Conservation (phyloP, 2,888 invertebrate genomes). For the Tipula vernalis region DNA sequence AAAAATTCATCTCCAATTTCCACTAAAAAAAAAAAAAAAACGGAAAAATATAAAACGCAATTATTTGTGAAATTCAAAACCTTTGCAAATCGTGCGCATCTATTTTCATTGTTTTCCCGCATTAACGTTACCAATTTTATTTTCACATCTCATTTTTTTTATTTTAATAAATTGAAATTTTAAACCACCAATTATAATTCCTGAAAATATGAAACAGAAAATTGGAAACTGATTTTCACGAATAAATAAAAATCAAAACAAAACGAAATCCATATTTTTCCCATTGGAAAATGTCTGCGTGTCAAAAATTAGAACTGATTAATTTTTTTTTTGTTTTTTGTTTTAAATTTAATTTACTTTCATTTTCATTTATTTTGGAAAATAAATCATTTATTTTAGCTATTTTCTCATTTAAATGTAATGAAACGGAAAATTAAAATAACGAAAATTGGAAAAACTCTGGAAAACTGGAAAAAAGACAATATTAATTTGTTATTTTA, state of each 20-base stretch:
- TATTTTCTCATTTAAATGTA: not conserved
- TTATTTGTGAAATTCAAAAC: not conserved
- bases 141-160: not conserved
- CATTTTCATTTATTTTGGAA: not conserved
- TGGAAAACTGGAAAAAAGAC: not conserved
- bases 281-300: not conserved
- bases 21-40: not conserved
- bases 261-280: not conserved
- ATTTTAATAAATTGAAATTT: not conserved
- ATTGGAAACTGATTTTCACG: not conserved
- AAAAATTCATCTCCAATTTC: not conserved
- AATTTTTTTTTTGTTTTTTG: not conserved
- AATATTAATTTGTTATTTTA: not conserved
- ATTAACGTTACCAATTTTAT: not conserved
- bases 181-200: not conserved
- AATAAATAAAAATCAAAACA: not conserved
- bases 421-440: constrained; percentile 4
- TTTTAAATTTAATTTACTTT: constrained; percentile 4
- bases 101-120: not conserved
- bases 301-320: not conserved
- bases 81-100: not conserved
- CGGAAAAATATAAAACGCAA: not conserved
- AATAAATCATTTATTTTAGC: not conserved
- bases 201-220: not conserved
- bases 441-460: not conserved